Evolutionary conservation across 2,888 invertebrate genomes (phyloP).

Genomic region (Dasypogon diadema): DNA sequence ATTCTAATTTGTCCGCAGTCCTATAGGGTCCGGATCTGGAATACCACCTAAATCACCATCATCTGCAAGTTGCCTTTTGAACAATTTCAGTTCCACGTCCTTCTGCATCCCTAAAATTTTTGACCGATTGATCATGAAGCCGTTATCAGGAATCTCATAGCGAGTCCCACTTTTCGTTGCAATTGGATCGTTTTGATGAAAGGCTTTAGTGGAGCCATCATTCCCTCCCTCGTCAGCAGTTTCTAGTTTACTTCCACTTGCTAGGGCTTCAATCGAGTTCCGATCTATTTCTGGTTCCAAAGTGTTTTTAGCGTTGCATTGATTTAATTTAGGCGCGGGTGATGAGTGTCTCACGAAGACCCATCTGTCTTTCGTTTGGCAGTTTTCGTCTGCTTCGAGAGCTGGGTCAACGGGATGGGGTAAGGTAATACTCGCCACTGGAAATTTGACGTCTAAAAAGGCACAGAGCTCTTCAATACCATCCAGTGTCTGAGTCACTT

Average conservation of each 20-base stretch:
- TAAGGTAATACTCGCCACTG: slow-evolving; percentile 62
- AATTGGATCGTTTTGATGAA: neutral
- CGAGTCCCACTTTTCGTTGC: slow-evolving; percentile 37
- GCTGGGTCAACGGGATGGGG: slow-evolving; percentile 65
- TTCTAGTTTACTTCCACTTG: neutral
- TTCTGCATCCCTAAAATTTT: slow-evolving; percentile 63
- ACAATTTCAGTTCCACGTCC: slow-evolving; percentile 64
- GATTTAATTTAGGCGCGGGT: neutral
- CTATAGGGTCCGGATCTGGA: slow-evolving; percentile 53
- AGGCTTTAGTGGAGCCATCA: neutral
- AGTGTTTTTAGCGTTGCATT: neutral
- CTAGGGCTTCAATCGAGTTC: neutral
- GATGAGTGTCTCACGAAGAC: neutral
- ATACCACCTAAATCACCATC: slow-evolving; percentile 37
- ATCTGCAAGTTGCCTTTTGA: slow-evolving; percentile 30
- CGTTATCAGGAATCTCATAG: slow-evolving; percentile 66
- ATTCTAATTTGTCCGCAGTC: slow-evolving; percentile 47
- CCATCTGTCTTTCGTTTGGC: slow-evolving; percentile 56
- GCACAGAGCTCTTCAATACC: slow-evolving; percentile 69
- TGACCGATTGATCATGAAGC: slow-evolving; percentile 63
- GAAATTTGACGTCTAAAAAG: slow-evolving; percentile 65
- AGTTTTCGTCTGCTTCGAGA: slow-evolving; percentile 67
- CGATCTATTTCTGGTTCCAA: neutral
- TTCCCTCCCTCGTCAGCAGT: neutral
- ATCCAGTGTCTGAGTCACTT: slow-evolving; percentile 67